Percentiles rank a stretch among this genome's conserved stretches.
These are phyloP conservation scores for Barnardius zonarius DNA, from an alignment of 2,113 vertebrate species.

Conservation along the genomic window DNA sequence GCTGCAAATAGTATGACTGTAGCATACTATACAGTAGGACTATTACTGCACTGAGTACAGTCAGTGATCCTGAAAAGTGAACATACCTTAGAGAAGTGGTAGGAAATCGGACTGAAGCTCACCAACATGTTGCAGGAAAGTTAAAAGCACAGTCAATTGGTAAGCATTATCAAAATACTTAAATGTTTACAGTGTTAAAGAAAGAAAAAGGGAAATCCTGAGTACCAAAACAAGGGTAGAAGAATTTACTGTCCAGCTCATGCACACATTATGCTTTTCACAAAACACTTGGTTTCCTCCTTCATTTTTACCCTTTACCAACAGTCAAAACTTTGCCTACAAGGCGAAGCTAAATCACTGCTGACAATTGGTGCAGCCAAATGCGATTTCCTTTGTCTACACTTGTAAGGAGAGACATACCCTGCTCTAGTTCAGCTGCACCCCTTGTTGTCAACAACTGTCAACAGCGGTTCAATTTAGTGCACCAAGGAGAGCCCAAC, in stretches of 20 bases:
- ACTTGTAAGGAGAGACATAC: neutral
- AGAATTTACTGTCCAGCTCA: neutral
- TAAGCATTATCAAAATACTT: neutral
- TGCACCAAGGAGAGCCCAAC: constrained; percentile 10
- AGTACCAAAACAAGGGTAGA: neutral
- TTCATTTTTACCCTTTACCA: neutral
- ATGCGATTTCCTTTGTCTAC: neutral
- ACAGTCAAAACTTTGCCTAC: neutral
- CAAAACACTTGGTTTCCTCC: neutral
- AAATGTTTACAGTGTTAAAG: neutral
- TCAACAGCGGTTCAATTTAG: neutral
- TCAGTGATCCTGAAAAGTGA: neutral
- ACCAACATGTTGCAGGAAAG: neutral
- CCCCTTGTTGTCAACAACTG: constrained; percentile 25
- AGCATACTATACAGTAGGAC: neutral
- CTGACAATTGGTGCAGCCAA: constrained; percentile 9
- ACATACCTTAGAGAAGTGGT: neutral
- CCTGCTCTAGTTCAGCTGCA: constrained; percentile 17
- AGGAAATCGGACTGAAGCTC: neutral
- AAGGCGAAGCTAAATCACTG: neutral
- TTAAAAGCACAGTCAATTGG: neutral
- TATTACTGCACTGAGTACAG: neutral
- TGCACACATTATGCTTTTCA: neutral
- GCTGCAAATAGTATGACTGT: neutral
- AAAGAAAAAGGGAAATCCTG: neutral